A percentile compares a stretch with the other conserved stretches of the same genome.
Evolutionary conservation across 2,888 invertebrate genomes (phyloP).

Genomic region (Zygaena filipendulae): DNA sequence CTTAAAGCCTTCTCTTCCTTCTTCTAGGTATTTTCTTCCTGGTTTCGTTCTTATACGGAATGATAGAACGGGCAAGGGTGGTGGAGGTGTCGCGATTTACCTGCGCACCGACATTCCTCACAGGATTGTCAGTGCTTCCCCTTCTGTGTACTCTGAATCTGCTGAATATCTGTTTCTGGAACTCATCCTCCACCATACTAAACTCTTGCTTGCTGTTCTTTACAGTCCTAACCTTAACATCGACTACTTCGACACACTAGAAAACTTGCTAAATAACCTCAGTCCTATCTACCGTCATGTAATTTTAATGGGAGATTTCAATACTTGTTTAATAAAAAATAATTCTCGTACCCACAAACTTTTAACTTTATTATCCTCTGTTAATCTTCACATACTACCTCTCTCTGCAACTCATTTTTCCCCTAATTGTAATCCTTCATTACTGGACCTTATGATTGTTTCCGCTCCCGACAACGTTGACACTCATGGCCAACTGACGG

Average conservation of each 20-base stretch:
- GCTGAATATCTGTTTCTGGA: constrained; percentile 3
- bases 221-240: constrained; percentile 4
- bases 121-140: background rate
- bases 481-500: constrained; percentile 11
- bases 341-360: constrained; percentile 3
- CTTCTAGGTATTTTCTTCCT: background rate
- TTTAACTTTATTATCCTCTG: constrained; percentile 2
- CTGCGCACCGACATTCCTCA: constrained; percentile 1
- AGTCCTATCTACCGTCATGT: constrained; percentile 7
- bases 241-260: too few relatives aligned
- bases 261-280: constrained; percentile 1
- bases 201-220: background rate
- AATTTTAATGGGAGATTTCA: constrained; percentile 11
- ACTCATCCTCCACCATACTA: background rate
- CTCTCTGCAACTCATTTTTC: constrained; percentile 8
- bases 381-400: constrained; percentile 8
- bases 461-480: constrained; percentile 5
- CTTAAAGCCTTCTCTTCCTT: constrained; percentile 5
- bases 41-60: constrained; percentile 2
- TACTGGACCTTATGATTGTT: constrained; percentile 6
- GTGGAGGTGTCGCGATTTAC: constrained; percentile 6
- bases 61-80: constrained; percentile 2
- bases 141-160: constrained; percentile 1
- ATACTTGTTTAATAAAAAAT: constrained; percentile 11
- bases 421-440: constrained; percentile 9